These are phyloP conservation scores for Ceratosolen fusciceps DNA, from an alignment of 1,140 invertebrate genomes.

Conservation along the genomic window DNA sequence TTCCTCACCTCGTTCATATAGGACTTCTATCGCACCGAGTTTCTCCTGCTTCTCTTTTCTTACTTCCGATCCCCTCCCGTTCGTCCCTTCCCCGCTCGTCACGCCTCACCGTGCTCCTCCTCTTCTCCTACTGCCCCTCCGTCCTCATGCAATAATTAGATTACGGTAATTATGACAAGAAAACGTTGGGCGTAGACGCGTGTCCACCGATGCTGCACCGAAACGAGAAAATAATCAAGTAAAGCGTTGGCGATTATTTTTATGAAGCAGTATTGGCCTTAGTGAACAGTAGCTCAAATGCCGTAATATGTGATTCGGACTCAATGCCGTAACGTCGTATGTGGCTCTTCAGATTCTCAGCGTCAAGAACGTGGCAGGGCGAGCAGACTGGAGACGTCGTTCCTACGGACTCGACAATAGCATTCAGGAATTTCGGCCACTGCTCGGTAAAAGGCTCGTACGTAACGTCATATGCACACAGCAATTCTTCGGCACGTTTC, in stretches of 20 bases:
- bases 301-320: constrained; percentile 60
- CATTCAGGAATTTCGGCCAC: constrained; percentile 65
- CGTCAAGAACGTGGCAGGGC: constrained; percentile 64
- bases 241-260: background rate
- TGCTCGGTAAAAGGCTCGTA: constrained; percentile 51
- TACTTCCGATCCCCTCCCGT: too few relatives aligned
- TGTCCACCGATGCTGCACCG: background rate
- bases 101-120: too few relatives aligned
- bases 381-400: constrained; percentile 56
- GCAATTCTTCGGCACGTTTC: constrained; percentile 63
- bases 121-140: too few relatives aligned
- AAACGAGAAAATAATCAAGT: constrained; percentile 4
- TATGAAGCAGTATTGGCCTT: constrained; percentile 65
- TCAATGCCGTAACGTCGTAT: constrained; percentile 61
- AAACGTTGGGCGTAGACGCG: background rate
- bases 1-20: too few relatives aligned
- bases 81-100: too few relatives aligned
- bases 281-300: constrained; percentile 63
- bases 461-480: constrained; percentile 49
- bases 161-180: constrained; percentile 14
- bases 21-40: too few relatives aligned
- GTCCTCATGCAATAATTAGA: background rate
- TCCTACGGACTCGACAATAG: constrained; percentile 58
- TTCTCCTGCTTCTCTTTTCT: background rate
- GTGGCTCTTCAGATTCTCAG: constrained; percentile 63